Evolutionary conservation across 2,797 vertebrate species (phyloP), one percentile per base, ranked within the genome.

Genomic region (Melanitta fusca): DNA sequence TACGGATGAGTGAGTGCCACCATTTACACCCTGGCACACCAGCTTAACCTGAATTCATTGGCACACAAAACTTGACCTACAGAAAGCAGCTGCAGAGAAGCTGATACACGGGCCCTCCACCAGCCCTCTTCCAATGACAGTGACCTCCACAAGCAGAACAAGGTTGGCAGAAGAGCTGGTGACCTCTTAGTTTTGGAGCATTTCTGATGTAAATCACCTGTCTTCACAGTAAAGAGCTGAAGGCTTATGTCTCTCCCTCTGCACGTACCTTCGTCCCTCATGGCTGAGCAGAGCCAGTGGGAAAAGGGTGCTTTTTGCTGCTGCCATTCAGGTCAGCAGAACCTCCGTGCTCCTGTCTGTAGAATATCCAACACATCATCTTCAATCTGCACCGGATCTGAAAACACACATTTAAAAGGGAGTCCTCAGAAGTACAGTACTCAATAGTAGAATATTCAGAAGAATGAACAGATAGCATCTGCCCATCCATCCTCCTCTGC

Each of bases 61-160:
- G 25, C 28, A 10, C 0, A 0, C 2, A 2, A 4, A 20, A 4
- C 22, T 11, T 13, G 39, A 36, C 9, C 38, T 1, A 1, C 1
- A 54, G 65, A 49, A 41, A 68, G n/a, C 30, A 80, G 45, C 41
- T 62, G 34, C 66, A 38, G 34, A 90, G 70, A 27, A 81, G 41
- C 18, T 84, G 54, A 45, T 28, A 65, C 36, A 0, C 1, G 8
- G 41, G 16, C 54, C 22, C 58, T 62, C 62, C 34, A 28, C 54
- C 69, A 75, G 34, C 19, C 34, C 65, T 62, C 30, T n/a, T 12
- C 41, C 38, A 25, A 65, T 45, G 27, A 75, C 5, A 36, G 34
- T 18, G 18, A 58, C 16, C 11, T 72, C 49, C 51, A 66, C 18
- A 66, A 65, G 51, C 53, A 27, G 41, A 24, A 62, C 65, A 47